Percentiles rank a stretch among this genome's conserved stretches.
Conservation (phyloP, 2,888 invertebrate genomes). For the Ernsta delagoae region DNA sequence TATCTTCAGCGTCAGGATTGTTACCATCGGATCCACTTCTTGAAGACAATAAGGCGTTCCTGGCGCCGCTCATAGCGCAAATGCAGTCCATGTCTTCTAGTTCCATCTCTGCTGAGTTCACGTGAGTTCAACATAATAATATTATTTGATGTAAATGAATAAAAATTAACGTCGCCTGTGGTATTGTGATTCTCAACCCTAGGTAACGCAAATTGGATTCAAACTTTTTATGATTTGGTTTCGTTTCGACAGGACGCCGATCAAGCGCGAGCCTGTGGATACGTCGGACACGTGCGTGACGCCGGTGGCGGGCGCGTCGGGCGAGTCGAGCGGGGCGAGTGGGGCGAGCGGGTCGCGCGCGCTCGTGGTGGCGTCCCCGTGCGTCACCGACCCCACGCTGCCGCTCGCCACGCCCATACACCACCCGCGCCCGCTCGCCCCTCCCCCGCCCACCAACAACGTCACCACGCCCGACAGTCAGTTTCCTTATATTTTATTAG, state of each 20-base stretch:
- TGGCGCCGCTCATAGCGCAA: constrained; percentile 82
- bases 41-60: constrained; percentile 85
- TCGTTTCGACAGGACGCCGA: too few relatives aligned
- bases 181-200: too few relatives aligned
- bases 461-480: constrained; percentile 66
- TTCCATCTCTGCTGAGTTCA: constrained; percentile 62
- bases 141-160: too few relatives aligned
- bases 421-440: constrained; percentile 41
- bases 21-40: constrained; percentile 85
- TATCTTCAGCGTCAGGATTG: constrained; percentile 47
- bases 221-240: too few relatives aligned
- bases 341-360: constrained; percentile 41
- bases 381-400: constrained; percentile 77
- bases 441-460: constrained; percentile 39
- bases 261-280: too few relatives aligned
- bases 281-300: too few relatives aligned
- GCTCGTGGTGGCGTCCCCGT: constrained; percentile 63
- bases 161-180: too few relatives aligned
- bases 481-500: constrained; percentile 37
- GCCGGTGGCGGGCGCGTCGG: too few relatives aligned
- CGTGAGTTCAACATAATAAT: constrained; percentile 49
- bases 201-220: too few relatives aligned
- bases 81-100: constrained; percentile 77
- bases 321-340: not conserved
- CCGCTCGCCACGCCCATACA: constrained; percentile 52